phyloP scores from a whole-genome alignment of 2,113 vertebrate genomes.

The Hyaena hyaena region DNA sequence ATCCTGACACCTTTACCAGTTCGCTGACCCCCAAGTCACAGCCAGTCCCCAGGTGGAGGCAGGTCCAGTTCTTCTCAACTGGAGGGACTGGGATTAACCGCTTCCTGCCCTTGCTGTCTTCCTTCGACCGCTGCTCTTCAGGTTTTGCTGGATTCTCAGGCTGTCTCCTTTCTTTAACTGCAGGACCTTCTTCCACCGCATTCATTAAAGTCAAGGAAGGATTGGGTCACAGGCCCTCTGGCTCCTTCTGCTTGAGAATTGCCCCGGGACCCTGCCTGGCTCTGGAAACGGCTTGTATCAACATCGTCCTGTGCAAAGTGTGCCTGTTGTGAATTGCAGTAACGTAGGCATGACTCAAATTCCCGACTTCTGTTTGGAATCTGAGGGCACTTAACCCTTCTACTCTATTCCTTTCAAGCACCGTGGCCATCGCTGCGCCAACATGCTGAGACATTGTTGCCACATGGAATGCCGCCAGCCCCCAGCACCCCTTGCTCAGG shows the following conservation, averaged over 20 bases:
- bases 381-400: conserved; percentile 87
- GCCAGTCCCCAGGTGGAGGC: conserved; percentile 85
- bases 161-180: conserved; percentile 92
- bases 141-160: conserved; percentile 93
- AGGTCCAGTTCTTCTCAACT: conserved; percentile 91
- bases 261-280: conserved; percentile 88
- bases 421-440: neutral
- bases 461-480: neutral
- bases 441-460: too few relatives aligned
- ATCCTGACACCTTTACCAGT: conserved; percentile 94
- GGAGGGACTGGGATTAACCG: conserved; percentile 94
- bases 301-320: conserved; percentile 93
- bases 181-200: conserved; percentile 88
- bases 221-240: conserved; percentile 89
- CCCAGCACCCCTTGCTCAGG: neutral
- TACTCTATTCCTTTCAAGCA: neutral
- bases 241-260: conserved; percentile 89
- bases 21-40: conserved; percentile 88
- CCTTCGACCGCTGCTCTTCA: conserved; percentile 94
- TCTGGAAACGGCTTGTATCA: conserved; percentile 91
- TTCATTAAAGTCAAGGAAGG: conserved; percentile 93
- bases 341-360: conserved; percentile 91
- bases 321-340: conserved; percentile 95
- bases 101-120: conserved; percentile 90
- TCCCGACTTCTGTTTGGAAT: conserved; percentile 95